Conservation (phyloP, 2,888 invertebrate species). For the Liposcelis brunnea region DNA sequence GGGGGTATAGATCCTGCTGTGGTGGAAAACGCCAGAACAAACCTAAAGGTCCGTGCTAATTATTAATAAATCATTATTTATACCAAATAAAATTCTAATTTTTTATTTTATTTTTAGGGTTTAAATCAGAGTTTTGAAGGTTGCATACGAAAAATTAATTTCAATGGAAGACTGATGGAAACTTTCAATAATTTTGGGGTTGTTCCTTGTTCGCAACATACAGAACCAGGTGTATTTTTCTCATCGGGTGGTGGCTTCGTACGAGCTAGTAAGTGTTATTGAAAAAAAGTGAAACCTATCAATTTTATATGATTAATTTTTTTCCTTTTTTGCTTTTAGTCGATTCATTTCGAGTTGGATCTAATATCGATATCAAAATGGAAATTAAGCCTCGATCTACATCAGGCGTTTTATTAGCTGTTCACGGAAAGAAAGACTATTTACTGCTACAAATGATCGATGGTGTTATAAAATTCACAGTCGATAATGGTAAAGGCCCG, state of each 20-base stretch:
- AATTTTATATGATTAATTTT: too few relatives aligned
- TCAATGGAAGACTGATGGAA: constrained; percentile 48
- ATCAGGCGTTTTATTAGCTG: constrained; percentile 71
- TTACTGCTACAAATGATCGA: constrained; percentile 74
- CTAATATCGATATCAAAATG: constrained; percentile 59
- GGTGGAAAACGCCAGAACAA: constrained; percentile 26
- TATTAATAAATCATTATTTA: background rate
- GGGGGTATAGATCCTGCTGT: constrained; percentile 53
- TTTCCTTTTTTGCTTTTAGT: constrained; percentile 25
- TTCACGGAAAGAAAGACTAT: constrained; percentile 68
- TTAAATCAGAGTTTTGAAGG: constrained; percentile 58
- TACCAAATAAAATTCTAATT: constrained; percentile 14
- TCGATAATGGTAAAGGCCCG: constrained; percentile 67
- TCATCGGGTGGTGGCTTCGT: constrained; percentile 57
- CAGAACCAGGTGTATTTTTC: constrained; percentile 74
- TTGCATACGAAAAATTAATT: constrained; percentile 58
- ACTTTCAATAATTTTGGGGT: constrained; percentile 40
- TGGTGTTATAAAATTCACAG: constrained; percentile 66
- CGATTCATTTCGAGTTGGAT: constrained; percentile 63
- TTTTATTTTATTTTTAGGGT: constrained; percentile 15
- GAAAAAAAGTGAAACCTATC: background rate
- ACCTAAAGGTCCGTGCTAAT: too few relatives aligned
- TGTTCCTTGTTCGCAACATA: constrained; percentile 59
- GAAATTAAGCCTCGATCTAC: constrained; percentile 73
- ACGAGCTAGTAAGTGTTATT: constrained; percentile 35